Evolutionary conservation across 2,113 vertebrate genomes (phyloP), one percentile per base, ranked within the genome.

Genomic region (Ophiodon elongatus): DNA sequence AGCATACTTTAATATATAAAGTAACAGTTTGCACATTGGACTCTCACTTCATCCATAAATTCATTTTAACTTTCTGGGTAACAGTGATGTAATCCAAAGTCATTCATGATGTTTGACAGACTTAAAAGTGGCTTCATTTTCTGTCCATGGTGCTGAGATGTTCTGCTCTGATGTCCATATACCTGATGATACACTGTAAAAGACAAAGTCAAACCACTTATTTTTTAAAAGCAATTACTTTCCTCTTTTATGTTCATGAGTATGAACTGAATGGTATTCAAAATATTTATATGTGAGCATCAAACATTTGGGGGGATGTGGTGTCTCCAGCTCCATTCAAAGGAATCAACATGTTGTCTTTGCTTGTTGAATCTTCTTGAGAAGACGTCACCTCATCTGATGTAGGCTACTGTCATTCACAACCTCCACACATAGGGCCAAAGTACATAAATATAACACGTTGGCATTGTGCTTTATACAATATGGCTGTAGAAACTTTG

Each of bases 101-200:
- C 19, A 6, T 6, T 21, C 9, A 29, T 8, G 10, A 2, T n/a
- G 7, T 8, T 4, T 14, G 4, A 15, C 0, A 1, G 1, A 35
- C 8, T 23, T 25, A 0, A 1, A 87, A 74, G 7, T 31, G 11
- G 5, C 4, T 0, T 8, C n/a, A 8, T 19, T 35, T 21, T 27
- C 62, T 80, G 50, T 73, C 79, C 27, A 27, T 73, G 60, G 35
- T 79, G 43, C 67, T 54, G 66, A 25, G 3, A 9, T 0, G 0
- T 10, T 31, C 25, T 68, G 14, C 8, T 47, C 7, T 45, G 8
- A 68, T 21, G 11, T 29, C 11, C 27, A 21, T 17, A 19, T 47
- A 17, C 3, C 17, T 47, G 65, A 25, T 39, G 13, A 65, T 7
- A 65, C 6, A 7, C 11, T 25, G 8, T 47, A 21, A 11, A 27